Base-by-base conservation (phyloP, 2,797 vertebrate species). In the Tauraco hartlaubi region DNA sequence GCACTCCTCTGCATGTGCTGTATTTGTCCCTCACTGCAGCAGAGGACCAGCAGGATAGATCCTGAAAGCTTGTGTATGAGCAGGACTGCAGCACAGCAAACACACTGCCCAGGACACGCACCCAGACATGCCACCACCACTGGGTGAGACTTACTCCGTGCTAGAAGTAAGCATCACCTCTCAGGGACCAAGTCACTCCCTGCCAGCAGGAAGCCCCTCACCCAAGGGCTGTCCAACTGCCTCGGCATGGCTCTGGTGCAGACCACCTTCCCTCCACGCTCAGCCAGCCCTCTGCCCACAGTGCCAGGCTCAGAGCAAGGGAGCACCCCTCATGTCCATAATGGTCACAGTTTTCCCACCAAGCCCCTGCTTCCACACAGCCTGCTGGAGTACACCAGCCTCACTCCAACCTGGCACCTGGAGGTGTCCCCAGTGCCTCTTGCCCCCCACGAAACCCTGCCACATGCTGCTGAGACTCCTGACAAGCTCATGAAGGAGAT, bases 131-230 rank as follows among this genome's bases (percentile, higher is more conserved):
- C 23, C 56, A 33, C 33, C 29, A 21, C 15, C 9, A 9, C 43
- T 2, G 4, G 26, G 43, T 52, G 49, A 29, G 54, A 43, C 39
- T 77, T 75, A 59, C 8, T 13, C 29, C 0, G 0, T 16, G 28
- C 26, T 54, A 73, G 44, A 61, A 37, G 48, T 31, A 37, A 80
- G n/a, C 12, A 77, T 54, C 39, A 20, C 55, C 35, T 31, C 41
- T 55, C 29, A 9, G 25, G 26, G 16, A 69, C 15, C 43, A 48
- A 75, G 51, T 20, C 9, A 20, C 6, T 52, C 37, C 33, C 44
- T 39, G 15, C 31, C 64, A 63, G 31, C 44, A 44, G 20, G 12
- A 62, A 84, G 58, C 20, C 17, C 19, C 35, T 49, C 55, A 68
- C n/a, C 31, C 49, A 64, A 35, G n/a, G 21, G 55, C 39, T 54